Conservation (phyloP, 64 coral and sea anemone genomes). For the Pachyseris speciosa region DNA sequence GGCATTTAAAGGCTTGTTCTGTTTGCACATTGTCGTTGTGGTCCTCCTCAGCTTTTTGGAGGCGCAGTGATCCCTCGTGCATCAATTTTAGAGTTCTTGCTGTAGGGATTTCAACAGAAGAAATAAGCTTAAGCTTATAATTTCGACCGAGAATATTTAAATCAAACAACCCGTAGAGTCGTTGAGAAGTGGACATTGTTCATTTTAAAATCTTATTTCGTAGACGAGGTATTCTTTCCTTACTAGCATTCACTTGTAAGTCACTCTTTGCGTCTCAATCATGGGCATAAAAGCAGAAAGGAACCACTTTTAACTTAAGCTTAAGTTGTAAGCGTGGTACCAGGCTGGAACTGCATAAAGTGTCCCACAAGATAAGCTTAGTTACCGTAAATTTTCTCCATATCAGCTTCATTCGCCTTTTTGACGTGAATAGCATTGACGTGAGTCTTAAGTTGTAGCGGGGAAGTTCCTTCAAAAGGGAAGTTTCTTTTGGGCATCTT, state of each 20-base stretch:
- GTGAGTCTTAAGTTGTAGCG: constrained; percentile 90
- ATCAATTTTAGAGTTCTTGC: constrained; percentile 81
- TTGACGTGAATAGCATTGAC: constrained; percentile 68
- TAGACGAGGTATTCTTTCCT: too few species aligned
- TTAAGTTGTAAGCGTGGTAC: too few species aligned
- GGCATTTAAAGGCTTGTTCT: constrained; percentile 60
- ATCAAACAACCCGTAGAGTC: too few species aligned
- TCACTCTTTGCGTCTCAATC: too few species aligned
- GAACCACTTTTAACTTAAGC: too few species aligned
- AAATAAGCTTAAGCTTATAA: background rate
- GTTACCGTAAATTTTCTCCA: constrained; percentile 90
- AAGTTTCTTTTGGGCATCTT: constrained; percentile 91
- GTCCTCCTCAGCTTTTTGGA: background rate
- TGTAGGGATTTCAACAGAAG: background rate
- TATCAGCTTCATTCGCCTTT: constrained; percentile 60
- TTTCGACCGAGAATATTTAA: too few species aligned
- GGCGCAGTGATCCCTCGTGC: constrained; percentile 31
- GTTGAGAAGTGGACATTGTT: too few species aligned
- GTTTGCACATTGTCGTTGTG: background rate
- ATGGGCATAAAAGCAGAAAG: too few species aligned
- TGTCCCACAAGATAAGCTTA: too few species aligned
- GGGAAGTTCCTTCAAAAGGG: constrained; percentile 80
- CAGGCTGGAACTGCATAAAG: too few species aligned
- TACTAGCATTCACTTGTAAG: too few species aligned
- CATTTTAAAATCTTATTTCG: too few species aligned